Percentiles rank a stretch among this genome's conserved stretches.
phyloP scores from a whole-genome alignment of 2,797 vertebrate genomes.

The Thamnophis elegans region DNA sequence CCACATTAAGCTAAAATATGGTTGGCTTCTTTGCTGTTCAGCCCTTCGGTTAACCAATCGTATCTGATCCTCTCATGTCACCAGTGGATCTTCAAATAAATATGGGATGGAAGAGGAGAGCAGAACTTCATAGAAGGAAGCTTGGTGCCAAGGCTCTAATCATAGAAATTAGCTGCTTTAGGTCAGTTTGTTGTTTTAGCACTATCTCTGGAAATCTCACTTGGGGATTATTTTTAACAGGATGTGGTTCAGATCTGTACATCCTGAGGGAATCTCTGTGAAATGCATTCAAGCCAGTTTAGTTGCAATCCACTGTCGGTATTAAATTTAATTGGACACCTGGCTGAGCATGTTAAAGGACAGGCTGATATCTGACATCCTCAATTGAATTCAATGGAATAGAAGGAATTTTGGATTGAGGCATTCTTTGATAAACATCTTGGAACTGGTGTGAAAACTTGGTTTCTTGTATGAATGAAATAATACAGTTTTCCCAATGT shows the following conservation, averaged over 20 bases:
- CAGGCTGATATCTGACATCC: neutral
- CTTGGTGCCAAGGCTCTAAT: too few species aligned
- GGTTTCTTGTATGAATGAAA: neutral
- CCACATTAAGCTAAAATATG: neutral
- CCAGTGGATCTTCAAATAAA: neutral
- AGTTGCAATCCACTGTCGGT: neutral
- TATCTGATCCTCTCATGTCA: neutral
- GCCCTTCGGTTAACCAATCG: neutral
- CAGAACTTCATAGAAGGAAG: neutral
- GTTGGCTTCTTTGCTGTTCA: neutral
- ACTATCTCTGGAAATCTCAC: neutral
- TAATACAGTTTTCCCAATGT: neutral
- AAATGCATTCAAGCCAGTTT: neutral
- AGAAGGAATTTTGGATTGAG: neutral
- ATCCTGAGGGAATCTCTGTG: neutral
- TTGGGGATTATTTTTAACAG: neutral
- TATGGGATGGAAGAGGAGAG: neutral
- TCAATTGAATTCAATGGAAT: neutral
- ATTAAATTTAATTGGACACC: neutral
- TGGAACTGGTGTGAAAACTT: neutral
- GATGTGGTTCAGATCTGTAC: neutral
- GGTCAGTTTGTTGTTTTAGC: neutral
- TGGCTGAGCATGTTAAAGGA: neutral
- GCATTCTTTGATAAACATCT: too few species aligned
- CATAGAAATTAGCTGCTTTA: neutral